Evolutionary conservation across 2,113 vertebrate species (phyloP).

Genomic region (Nesogale talazaci): DNA sequence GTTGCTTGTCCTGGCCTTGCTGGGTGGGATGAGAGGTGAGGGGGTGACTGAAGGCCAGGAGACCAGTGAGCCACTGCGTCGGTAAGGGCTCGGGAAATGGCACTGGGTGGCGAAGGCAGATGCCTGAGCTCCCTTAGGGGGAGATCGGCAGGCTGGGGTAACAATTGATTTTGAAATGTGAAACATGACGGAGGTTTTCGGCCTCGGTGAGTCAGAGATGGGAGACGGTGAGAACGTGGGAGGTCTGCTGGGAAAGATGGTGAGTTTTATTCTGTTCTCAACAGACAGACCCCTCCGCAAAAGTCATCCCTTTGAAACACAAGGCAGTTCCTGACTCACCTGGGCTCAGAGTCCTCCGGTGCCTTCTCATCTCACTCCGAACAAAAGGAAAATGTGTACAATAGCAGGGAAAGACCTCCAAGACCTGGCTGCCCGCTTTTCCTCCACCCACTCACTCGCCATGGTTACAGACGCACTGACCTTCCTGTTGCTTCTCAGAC

Average conservation of each 20-base stretch:
- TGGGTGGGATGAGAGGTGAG: background rate
- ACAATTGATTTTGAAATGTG: background rate
- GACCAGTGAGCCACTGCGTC: background rate
- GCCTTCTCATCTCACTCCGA: background rate
- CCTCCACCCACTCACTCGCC: background rate
- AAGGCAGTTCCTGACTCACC: background rate
- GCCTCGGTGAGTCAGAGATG: background rate
- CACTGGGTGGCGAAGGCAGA: background rate
- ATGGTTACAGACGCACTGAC: background rate
- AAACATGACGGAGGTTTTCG: slow-evolving; percentile 28
- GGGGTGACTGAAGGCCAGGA: background rate
- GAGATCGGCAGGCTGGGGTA: background rate
- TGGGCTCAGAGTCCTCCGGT: background rate
- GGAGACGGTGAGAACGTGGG: slow-evolving; percentile 1
- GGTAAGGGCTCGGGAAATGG: background rate
- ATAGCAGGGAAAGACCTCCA: background rate
- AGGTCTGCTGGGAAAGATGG: background rate
- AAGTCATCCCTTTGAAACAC: background rate
- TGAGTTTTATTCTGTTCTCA: slow-evolving; percentile 1
- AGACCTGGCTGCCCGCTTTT: background rate
- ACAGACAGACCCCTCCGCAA: background rate
- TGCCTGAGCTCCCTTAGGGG: background rate
- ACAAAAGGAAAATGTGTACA: background rate
- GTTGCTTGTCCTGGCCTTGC: background rate
- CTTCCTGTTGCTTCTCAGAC: background rate